Conservation (phyloP, 2,888 invertebrate species). For the Chrysotoxum bicinctum region DNA sequence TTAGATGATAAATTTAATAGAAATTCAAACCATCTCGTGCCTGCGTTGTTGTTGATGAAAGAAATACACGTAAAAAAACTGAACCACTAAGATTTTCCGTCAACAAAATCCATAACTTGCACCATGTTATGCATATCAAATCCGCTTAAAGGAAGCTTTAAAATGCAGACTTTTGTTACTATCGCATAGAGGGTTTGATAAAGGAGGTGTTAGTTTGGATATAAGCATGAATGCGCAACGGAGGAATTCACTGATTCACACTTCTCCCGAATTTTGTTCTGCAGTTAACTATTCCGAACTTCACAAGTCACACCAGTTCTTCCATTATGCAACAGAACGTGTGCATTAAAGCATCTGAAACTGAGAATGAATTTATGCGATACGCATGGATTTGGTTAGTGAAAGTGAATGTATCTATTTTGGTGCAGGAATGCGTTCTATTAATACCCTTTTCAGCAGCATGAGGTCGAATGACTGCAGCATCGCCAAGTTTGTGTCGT, state of each 20-base stretch:
- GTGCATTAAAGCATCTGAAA: neutral
- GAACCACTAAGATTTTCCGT: neutral
- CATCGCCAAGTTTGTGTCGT: too few relatives aligned
- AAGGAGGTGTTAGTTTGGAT: neutral
- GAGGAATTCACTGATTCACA: neutral
- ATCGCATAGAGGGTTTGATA: neutral
- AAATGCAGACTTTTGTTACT: neutral
- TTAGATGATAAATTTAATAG: neutral
- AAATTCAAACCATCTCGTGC: neutral
- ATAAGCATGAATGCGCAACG: neutral
- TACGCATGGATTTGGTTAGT: constrained; percentile 7
- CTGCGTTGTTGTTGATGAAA: neutral
- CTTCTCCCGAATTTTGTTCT: too few relatives aligned
- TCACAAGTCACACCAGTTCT: neutral
- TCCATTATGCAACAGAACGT: neutral
- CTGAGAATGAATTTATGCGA: neutral
- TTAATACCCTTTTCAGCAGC: neutral
- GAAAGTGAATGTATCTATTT: neutral
- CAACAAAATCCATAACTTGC: neutral
- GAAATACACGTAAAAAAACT: neutral
- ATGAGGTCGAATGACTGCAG: constrained; percentile 32
- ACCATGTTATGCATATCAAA: constrained; percentile 6
- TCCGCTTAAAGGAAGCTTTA: neutral
- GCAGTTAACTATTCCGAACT: neutral
- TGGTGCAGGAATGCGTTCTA: neutral